Percentiles rank a stretch among this genome's conserved stretches.
phyloP scores from a whole-genome alignment of 2,113 vertebrate genomes.

The Ursus arctos region DNA sequence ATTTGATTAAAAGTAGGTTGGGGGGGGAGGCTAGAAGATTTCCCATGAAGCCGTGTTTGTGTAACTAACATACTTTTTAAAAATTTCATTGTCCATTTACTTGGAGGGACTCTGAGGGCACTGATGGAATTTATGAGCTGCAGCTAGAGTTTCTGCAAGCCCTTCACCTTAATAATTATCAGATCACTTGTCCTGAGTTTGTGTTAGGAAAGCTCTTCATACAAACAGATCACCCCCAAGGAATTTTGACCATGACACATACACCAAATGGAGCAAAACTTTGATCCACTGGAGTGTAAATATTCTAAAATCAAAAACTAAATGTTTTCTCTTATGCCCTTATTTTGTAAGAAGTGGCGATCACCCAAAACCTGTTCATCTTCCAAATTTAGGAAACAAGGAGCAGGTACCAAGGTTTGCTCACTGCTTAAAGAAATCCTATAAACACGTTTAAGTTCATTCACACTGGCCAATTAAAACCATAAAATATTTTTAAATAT shows the following conservation, averaged over 20 bases:
- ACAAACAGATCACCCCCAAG: neutral
- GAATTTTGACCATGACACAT: neutral
- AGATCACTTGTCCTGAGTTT: neutral
- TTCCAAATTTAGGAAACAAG: neutral
- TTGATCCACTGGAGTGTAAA: neutral
- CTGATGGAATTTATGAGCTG: neutral
- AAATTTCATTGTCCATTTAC: neutral
- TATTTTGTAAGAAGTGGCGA: neutral
- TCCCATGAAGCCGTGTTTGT: neutral
- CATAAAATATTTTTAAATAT: neutral
- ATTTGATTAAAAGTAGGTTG: neutral
- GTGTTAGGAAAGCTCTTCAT: slow-evolving; percentile 16
- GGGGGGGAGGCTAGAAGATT: neutral
- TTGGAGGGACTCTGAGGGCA: neutral
- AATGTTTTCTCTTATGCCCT: neutral
- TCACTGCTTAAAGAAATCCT: neutral
- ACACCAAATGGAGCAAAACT: neutral
- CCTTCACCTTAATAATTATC: neutral
- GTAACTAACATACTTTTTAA: neutral
- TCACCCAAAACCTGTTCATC: neutral
- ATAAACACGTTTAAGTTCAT: neutral
- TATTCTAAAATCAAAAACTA: neutral
- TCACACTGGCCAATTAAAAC: neutral
- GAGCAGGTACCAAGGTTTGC: neutral
- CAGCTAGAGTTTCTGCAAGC: neutral